phyloP scores from a whole-genome alignment of 2,888 invertebrate genomes.

The Chloromyia formosa region DNA sequence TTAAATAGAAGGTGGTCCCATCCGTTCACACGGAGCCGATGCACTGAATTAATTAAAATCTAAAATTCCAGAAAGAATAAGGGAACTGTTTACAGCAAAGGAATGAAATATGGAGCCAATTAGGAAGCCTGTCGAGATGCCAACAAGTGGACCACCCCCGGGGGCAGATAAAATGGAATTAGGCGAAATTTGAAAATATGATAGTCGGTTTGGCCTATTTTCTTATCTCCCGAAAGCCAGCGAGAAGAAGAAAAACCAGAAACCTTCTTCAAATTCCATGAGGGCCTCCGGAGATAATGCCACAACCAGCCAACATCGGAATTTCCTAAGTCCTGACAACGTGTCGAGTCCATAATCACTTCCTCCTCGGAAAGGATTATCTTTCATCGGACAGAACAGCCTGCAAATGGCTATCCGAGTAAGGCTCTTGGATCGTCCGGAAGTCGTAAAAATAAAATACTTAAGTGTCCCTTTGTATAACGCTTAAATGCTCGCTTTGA shows the following conservation, averaged over 20 bases:
- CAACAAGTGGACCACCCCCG: constrained; percentile 10
- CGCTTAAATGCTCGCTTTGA: constrained; percentile 1
- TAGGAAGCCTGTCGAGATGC: background rate
- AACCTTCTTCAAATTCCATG: constrained; percentile 26
- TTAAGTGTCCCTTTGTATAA: constrained; percentile 7
- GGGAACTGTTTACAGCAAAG: background rate
- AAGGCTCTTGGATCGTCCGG: constrained; percentile 2
- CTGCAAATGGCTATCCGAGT: background rate
- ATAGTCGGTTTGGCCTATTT: background rate
- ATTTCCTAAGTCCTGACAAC: background rate
- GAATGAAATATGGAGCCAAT: background rate
- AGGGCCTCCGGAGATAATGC: constrained; percentile 11
- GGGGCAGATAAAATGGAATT: constrained; percentile 13
- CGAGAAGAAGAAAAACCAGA: constrained; percentile 12
- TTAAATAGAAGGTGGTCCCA: background rate
- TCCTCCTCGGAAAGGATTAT: constrained; percentile 25
- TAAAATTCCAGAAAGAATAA: background rate
- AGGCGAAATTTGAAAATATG: background rate
- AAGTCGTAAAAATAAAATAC: constrained; percentile 34
- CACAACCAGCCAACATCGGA: background rate
- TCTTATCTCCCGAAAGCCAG: background rate
- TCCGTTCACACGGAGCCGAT: background rate
- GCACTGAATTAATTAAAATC: background rate
- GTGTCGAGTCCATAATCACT: constrained; percentile 21
- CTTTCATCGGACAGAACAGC: background rate